These are phyloP conservation scores for Lophius piscatorius DNA, from an alignment of 2,113 vertebrate genomes.

Conservation along the genomic window DNA sequence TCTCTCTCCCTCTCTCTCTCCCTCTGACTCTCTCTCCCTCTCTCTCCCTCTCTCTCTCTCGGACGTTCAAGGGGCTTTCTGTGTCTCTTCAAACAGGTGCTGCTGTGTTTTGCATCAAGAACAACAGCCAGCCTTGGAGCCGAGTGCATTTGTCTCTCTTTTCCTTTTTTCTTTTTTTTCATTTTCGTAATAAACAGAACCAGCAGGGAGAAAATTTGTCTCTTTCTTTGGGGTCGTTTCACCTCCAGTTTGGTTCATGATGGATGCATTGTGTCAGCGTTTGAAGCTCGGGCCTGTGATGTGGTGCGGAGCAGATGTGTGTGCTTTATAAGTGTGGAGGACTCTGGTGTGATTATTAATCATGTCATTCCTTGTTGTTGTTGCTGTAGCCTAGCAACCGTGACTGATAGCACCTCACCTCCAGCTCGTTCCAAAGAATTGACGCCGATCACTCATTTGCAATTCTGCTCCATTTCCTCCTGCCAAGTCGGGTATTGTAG, in stretches of 20 bases:
- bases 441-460: constrained; percentile 8
- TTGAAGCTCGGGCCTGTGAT: constrained; percentile 60
- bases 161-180: too few species aligned
- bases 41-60: constrained; percentile 19
- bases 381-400: constrained; percentile 14
- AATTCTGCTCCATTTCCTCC: too few species aligned
- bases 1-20: constrained; percentile 24
- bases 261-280: constrained; percentile 60
- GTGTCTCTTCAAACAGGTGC: constrained; percentile 69
- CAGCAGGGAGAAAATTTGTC: constrained; percentile 53
- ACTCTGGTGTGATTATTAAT: constrained; percentile 53
- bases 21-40: constrained; percentile 24
- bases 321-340: constrained; percentile 30
- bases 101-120: constrained; percentile 51
- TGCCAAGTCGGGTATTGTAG: too few species aligned
- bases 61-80: constrained; percentile 48
- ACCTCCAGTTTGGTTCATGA: constrained; percentile 52
- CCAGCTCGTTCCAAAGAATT: background rate
- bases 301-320: constrained; percentile 64
- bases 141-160: constrained; percentile 57
- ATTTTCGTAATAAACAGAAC: constrained; percentile 61
- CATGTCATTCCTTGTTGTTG: constrained; percentile 37
- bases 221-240: constrained; percentile 35
- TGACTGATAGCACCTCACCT: background rate
- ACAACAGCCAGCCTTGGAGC: constrained; percentile 36